phyloP scores from a whole-genome alignment of 2,113 vertebrate genomes.

The Hoplias malabaricus region DNA sequence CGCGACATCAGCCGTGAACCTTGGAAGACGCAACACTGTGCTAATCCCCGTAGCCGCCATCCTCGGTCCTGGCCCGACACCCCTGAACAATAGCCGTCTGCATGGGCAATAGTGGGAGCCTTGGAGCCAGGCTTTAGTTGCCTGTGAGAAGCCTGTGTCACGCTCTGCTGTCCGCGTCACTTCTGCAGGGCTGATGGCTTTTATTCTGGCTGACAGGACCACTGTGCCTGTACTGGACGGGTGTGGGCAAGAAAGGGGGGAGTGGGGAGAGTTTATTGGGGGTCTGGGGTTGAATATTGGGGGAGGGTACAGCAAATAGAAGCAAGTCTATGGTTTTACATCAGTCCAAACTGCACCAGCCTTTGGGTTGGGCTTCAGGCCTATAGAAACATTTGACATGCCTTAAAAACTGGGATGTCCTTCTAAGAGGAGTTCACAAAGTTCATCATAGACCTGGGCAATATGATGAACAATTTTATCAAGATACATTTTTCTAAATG shows the following conservation, averaged over 20 bases:
- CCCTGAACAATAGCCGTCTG: conserved; percentile 80
- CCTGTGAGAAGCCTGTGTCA: conserved; percentile 68
- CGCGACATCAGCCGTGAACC: conserved; percentile 71
- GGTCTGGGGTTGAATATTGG: conserved; percentile 64
- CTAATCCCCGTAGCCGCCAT: conserved; percentile 81
- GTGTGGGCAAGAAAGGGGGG: background rate
- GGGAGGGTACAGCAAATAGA: conserved; percentile 36
- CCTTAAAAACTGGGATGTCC: too few relatives aligned
- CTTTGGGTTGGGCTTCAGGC: too few relatives aligned
- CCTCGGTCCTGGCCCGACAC: conserved; percentile 68
- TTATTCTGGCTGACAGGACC: conserved; percentile 83
- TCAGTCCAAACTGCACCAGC: conserved; percentile 80
- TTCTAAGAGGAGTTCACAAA: too few relatives aligned
- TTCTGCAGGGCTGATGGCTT: conserved; percentile 76
- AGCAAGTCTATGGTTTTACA: background rate
- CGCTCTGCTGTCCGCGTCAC: conserved; percentile 79
- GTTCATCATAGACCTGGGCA: too few relatives aligned
- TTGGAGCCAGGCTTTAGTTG: conserved; percentile 69
- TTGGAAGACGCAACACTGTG: conserved; percentile 70
- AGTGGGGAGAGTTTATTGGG: background rate
- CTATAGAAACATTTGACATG: too few relatives aligned
- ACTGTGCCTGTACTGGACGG: background rate
- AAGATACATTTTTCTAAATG: too few relatives aligned
- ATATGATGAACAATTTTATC: too few relatives aligned
- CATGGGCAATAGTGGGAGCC: conserved; percentile 83